phyloP scores from a whole-genome alignment of 2,888 invertebrate genomes.

The Helleia helle region DNA sequence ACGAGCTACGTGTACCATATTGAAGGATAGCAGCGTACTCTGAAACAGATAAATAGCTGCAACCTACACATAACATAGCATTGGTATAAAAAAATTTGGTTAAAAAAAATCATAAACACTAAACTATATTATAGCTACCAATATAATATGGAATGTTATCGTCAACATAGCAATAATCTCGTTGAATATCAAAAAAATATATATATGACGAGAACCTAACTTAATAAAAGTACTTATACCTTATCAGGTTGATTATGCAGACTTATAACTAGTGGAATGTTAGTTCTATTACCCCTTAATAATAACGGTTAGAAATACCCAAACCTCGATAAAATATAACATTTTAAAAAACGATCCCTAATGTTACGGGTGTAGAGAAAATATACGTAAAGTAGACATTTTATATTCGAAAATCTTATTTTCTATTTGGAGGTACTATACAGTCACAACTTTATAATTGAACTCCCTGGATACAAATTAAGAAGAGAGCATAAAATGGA shows the following conservation, averaged over 20 bases:
- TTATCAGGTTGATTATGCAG: slow-evolving; percentile 49
- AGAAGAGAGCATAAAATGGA: neutral
- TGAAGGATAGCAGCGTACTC: neutral
- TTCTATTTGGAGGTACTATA: slow-evolving; percentile 18
- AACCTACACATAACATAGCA: slow-evolving; percentile 47
- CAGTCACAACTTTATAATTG: slow-evolving; percentile 21
- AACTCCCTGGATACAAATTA: slow-evolving; percentile 14
- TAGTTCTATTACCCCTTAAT: slow-evolving; percentile 58
- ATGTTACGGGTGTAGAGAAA: neutral
- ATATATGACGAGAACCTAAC: slow-evolving; percentile 28
- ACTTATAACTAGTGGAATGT: slow-evolving; percentile 63
- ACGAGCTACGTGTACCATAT: slow-evolving; percentile 6
- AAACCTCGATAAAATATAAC: slow-evolving; percentile 50
- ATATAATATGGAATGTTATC: slow-evolving; percentile 51
- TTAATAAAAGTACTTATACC: slow-evolving; percentile 23
- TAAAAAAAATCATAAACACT: slow-evolving; percentile 55
- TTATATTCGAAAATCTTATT: slow-evolving; percentile 7
- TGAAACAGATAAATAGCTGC: slow-evolving; percentile 26
- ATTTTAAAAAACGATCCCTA: neutral
- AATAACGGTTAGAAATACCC: slow-evolving; percentile 62
- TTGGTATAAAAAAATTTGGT: slow-evolving; percentile 71
- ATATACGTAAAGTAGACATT: neutral
- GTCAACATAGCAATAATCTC: slow-evolving; percentile 55
- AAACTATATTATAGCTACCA: slow-evolving; percentile 55
- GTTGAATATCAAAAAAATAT: slow-evolving; percentile 30